phyloP scores from a whole-genome alignment of 2,113 vertebrate species.

The Lagopus muta region DNA sequence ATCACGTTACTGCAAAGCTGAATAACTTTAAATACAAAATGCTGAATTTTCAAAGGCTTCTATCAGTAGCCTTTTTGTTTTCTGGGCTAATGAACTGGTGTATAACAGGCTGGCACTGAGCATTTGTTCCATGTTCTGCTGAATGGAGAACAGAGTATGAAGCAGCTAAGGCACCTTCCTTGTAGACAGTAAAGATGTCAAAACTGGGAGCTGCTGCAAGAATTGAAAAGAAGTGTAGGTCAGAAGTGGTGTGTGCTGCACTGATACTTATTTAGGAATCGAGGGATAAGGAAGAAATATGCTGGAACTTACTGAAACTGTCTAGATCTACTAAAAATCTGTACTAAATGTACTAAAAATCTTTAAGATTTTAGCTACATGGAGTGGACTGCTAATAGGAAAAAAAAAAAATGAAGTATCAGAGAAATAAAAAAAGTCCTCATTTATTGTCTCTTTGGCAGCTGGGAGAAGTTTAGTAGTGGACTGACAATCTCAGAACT shows the following conservation, averaged over 20 bases:
- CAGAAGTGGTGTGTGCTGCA: not conserved
- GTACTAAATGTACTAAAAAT: not conserved
- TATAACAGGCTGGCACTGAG: conserved; percentile 42
- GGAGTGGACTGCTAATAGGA: not conserved
- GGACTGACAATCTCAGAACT: not conserved
- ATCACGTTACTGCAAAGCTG: conserved; percentile 32
- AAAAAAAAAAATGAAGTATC: too few species aligned
- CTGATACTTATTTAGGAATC: not conserved
- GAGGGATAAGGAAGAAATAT: not conserved
- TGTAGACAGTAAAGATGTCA: conserved; percentile 22
- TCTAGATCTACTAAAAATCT: not conserved
- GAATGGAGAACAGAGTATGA: conserved; percentile 34
- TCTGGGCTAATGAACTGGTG: conserved; percentile 31
- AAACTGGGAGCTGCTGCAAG: not conserved
- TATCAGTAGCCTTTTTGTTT: conserved; percentile 12
- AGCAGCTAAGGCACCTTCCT: conserved; percentile 3
- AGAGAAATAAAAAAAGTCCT: not conserved
- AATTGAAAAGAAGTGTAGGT: conserved; percentile 15
- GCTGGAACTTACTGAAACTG: not conserved
- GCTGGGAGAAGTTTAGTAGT: not conserved
- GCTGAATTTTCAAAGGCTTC: conserved; percentile 53
- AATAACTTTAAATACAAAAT: conserved; percentile 61
- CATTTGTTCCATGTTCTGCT: conserved; percentile 47
- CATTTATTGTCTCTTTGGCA: not conserved
- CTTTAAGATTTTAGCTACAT: not conserved